phyloP scores from a whole-genome alignment of 2,113 vertebrate species.

The rat (Rattus norvegicus) region DNA sequence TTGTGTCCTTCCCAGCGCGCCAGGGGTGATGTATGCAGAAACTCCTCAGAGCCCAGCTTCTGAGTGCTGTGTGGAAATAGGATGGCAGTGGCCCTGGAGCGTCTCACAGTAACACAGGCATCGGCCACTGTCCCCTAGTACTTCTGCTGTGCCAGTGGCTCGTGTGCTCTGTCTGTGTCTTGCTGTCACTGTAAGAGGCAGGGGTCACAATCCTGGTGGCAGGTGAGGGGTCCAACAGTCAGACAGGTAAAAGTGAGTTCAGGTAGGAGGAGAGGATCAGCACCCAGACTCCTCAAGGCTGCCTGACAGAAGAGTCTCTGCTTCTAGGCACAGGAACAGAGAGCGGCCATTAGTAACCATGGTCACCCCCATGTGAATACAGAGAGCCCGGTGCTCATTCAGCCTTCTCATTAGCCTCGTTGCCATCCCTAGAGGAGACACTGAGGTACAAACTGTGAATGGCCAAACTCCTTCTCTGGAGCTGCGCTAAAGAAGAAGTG shows the following conservation, averaged over 20 bases:
- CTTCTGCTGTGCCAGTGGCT: background rate
- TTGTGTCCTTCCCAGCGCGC: background rate
- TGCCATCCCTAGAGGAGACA: background rate
- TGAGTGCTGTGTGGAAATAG: background rate
- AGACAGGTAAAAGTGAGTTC: background rate
- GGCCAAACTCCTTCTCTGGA: background rate
- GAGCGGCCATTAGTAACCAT: rapidly evolving
- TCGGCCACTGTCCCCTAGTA: too few relatives aligned
- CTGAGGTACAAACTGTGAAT: background rate
- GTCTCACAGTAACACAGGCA: background rate
- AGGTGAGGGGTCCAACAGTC: background rate
- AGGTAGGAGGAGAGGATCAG: rapidly evolving
- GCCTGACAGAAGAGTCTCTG: background rate
- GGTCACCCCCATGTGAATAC: rapidly evolving
- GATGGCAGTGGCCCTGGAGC: background rate
- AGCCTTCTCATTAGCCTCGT: rapidly evolving
- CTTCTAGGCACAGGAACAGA: rapidly evolving
- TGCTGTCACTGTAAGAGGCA: background rate
- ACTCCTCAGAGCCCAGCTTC: background rate
- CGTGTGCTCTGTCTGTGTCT: background rate
- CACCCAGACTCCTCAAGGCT: rapidly evolving
- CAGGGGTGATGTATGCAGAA: background rate
- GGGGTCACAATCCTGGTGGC: background rate
- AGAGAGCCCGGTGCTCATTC: rapidly evolving
- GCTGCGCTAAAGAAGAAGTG: background rate